Percentiles rank a stretch among this genome's conserved stretches.
These are phyloP conservation scores for Euschistus heros DNA, from an alignment of 1,140 invertebrate genomes.

Conservation along the genomic window DNA sequence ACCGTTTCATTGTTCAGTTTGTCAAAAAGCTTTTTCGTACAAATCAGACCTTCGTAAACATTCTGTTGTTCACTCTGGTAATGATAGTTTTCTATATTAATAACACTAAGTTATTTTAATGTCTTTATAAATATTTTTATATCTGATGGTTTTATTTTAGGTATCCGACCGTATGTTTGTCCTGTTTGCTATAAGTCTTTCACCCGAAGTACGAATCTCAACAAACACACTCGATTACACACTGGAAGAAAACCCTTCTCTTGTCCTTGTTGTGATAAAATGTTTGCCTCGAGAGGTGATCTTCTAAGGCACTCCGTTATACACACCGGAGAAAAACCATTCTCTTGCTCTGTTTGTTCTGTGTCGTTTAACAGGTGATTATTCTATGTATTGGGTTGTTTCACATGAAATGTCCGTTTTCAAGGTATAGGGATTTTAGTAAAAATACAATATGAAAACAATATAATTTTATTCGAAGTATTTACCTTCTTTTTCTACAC, in stretches of 20 bases:
- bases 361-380: slow-evolving; percentile 29
- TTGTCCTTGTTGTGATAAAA: slow-evolving; percentile 47
- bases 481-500: too few species aligned
- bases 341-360: slow-evolving; percentile 33
- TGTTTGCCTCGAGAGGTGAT: slow-evolving; percentile 52
- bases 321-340: slow-evolving; percentile 35
- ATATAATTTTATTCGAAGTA: too few species aligned
- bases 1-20: slow-evolving; percentile 39
- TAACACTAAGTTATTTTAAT: too few species aligned
- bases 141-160: slow-evolving; percentile 9
- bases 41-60: slow-evolving; percentile 31
- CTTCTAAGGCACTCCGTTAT: slow-evolving; percentile 42
- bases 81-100: neutral
- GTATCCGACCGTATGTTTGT: slow-evolving; percentile 46
- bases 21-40: slow-evolving; percentile 32
- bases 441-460: too few species aligned
- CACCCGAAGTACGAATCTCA: slow-evolving; percentile 67
- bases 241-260: slow-evolving; percentile 48
- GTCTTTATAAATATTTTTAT: neutral
- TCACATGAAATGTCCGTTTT: too few species aligned
- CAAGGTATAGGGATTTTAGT: too few species aligned
- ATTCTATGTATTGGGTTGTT: neutral
- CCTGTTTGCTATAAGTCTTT: slow-evolving; percentile 55
- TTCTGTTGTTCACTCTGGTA: slow-evolving; percentile 30
- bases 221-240: slow-evolving; percentile 70